Evolutionary conservation across 2,797 vertebrate genomes (phyloP).

Genomic region (Todus mexicanus): DNA sequence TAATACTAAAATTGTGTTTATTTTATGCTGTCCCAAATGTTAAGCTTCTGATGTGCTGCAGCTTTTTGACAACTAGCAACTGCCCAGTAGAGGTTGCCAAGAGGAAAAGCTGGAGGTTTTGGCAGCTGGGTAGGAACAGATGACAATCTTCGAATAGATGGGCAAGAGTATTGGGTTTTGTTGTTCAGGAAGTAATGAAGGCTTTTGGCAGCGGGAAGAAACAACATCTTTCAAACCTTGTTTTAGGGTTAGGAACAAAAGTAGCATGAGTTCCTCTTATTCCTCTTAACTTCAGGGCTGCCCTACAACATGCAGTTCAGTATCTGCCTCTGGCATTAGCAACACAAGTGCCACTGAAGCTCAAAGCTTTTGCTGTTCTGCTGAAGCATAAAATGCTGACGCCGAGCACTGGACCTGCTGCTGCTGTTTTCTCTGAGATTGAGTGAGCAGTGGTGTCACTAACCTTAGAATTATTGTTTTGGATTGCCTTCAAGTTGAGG

Average conservation of each 20-base stretch:
- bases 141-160: constrained; percentile 51
- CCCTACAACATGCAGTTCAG: neutral
- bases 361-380: neutral
- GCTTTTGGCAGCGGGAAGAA: constrained; percentile 25
- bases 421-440: neutral
- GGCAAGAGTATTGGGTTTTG: constrained; percentile 20
- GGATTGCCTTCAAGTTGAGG: neutral
- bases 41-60: constrained; percentile 50
- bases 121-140: constrained; percentile 65
- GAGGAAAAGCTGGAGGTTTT: constrained; percentile 64
- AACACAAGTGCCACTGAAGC: accelerated
- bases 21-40: constrained; percentile 48
- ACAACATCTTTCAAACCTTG: neutral
- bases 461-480: neutral
- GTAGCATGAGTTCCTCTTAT: neutral
- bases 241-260: constrained; percentile 15
- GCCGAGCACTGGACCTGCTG: neutral
- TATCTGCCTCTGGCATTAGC: neutral
- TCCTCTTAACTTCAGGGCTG: neutral
- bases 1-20: constrained; percentile 38
- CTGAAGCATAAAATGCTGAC: neutral
- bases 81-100: constrained; percentile 50
- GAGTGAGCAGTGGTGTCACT: neutral
- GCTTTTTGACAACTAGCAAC: constrained; percentile 48
- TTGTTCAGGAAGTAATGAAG: constrained; percentile 49